These are phyloP conservation scores for Chrysolina americana DNA, from an alignment of 2,888 invertebrate genomes.

Conservation along the genomic window DNA sequence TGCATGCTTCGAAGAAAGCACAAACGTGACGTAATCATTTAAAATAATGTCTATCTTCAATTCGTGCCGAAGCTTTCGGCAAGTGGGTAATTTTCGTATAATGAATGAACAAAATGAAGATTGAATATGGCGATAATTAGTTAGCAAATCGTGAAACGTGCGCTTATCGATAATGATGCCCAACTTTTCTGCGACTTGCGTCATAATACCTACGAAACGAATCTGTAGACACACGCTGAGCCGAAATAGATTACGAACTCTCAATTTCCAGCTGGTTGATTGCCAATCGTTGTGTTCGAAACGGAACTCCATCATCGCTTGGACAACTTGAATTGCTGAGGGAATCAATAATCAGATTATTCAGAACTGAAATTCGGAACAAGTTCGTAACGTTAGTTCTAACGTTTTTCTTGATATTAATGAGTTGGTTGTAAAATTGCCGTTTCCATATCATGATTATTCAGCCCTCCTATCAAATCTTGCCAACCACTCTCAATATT, in stretches of 20 bases:
- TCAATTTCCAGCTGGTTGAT: constrained; percentile 35
- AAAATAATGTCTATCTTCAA: too few species aligned
- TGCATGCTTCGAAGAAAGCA: too few species aligned
- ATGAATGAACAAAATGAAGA: constrained; percentile 1
- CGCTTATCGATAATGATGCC: constrained; percentile 31
- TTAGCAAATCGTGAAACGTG: constrained; percentile 23
- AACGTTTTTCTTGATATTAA: not conserved
- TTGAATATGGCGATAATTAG: constrained; percentile 31
- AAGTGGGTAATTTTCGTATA: constrained; percentile 4
- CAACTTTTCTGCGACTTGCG: constrained; percentile 29
- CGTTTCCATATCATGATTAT: too few species aligned
- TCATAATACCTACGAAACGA: constrained; percentile 19
- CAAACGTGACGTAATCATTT: too few species aligned
- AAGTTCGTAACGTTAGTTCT: not conserved
- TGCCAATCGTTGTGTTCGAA: constrained; percentile 26
- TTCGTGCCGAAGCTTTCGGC: not conserved
- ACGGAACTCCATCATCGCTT: constrained; percentile 14
- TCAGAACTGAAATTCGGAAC: not conserved
- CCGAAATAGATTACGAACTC: constrained; percentile 32
- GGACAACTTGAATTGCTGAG: constrained; percentile 9
- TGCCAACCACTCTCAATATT: too few species aligned
- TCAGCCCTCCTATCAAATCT: too few species aligned
- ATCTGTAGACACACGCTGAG: constrained; percentile 36
- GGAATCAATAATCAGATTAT: not conserved
- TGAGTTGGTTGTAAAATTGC: too few species aligned